Evolutionary conservation across 2,888 invertebrate genomes (phyloP).

Genomic region (Brachyptera risi): DNA sequence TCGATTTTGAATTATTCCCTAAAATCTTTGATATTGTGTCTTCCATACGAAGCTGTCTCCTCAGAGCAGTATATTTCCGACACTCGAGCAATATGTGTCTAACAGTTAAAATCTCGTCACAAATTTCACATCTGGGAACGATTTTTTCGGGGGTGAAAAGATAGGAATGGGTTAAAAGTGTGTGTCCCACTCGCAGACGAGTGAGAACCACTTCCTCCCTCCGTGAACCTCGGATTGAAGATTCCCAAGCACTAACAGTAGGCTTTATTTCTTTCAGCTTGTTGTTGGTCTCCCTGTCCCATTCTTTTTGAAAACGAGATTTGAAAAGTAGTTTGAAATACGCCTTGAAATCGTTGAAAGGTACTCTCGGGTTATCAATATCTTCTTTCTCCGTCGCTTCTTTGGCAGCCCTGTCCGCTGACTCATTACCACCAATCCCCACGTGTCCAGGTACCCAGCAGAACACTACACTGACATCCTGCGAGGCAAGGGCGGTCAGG

Average conservation of each 20-base stretch:
- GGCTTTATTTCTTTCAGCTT: conserved; percentile 2
- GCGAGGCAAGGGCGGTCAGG: not conserved
- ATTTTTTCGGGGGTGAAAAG: no score
- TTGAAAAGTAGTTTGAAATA: not conserved
- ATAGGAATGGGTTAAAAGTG: conserved; percentile 1
- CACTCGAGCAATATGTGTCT: no score
- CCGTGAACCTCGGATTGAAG: not conserved
- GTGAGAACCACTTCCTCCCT: conserved; percentile 5
- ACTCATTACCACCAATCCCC: conserved; percentile 18
- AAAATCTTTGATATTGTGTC: no score
- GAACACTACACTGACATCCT: not conserved
- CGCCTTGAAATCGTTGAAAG: not conserved
- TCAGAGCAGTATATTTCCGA: no score
- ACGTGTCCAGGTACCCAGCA: conserved; percentile 21
- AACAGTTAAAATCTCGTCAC: no score
- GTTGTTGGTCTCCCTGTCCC: not conserved
- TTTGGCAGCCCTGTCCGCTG: conserved; percentile 5
- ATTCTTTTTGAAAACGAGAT: no score
- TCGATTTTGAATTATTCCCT: no score
- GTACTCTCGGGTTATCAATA: not conserved
- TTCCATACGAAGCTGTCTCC: no score
- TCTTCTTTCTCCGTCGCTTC: not conserved
- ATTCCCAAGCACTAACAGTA: not conserved
- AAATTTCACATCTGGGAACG: no score
- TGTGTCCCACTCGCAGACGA: conserved; percentile 1